Evolutionary conservation across 37 sponge, comb jelly and placozoan species (phyloP), one percentile per base, ranked within the genome.

Genomic region (Petrosia ficiformis): DNA sequence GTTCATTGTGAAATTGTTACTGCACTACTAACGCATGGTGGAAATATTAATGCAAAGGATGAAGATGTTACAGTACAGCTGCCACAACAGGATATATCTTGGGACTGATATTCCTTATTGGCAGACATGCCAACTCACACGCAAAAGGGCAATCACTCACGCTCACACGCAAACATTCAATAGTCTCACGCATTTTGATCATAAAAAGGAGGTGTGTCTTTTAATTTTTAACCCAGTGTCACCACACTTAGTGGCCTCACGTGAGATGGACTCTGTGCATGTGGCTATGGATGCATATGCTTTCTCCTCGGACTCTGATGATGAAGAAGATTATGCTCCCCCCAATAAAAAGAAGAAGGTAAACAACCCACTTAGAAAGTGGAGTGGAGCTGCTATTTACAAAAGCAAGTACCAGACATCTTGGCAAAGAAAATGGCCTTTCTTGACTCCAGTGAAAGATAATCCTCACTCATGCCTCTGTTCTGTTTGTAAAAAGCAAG

Each of bases 341-440:
- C 10, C 54, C 16, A 19, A 10, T 48, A 48, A 16, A 19, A 48
- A 16, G 10, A 48, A 10, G 16, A 48, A 48, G 10, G 54, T 16
- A 48, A n/a, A n/a, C n/a, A n/a, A n/a, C n/a, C n/a, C n/a, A n/a
- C n/a, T n/a, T n/a, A 61, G n/a, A 22, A 11, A 29, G 5, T 61
- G 28, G 60, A 70, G 33, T 4, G 80, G 80, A 58, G 80, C 86
- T 42, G 72, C 72, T 32, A 66, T 31, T 22, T 85, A 85, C 44
- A 79, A 73, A n/a, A 66, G 59, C 22, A 85, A 78, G 48, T 85
- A 72, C 35, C 39, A 85, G 36, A 10, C 19, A 5, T 42, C 14
- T 8, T 85, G 86, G 86, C 5, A 41, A 10, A 64, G 57, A 38
- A 73, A 78, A 48, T 85, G 74, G 74, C 86, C 80, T 57, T 78